Base-by-base conservation (phyloP, 23 tunicate species). In the Clavelina lepadiformis region DNA sequence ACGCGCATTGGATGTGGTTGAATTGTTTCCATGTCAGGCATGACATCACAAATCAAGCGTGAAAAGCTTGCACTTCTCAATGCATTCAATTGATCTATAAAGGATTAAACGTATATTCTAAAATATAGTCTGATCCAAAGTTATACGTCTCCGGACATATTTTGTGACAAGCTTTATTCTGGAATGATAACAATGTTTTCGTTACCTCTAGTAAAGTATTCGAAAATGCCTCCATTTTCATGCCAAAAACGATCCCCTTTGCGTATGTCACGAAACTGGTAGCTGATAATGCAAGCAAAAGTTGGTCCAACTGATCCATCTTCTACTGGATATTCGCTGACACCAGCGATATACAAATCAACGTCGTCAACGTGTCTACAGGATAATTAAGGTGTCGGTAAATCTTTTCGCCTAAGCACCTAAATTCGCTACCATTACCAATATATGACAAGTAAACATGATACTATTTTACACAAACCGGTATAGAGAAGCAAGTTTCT, bases 301-400 rank as follows among this genome's bases (percentile, higher is more conserved):
- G 89, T 91, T 13, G 98, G 98, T 23, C 98, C 98, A 46, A 91
- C 71, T 2, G 56, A 52, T 1, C 86, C 98, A 36, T 72, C 98
- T 20, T 46, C 57, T 20, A 69, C 79, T 11, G 79, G 73, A 18
- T 46, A 30, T 55, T 91, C 98, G 3, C 91, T 59, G 49, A 91
- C 49, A 18, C 89, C 89, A 26, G 84, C 98, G 45, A 81, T 66
- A 65, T 68, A 91, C 59, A 91, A 53, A 47, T 91, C 98, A 46
- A 91, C 71, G 30, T 91, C 98, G 33, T 81, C 79, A 8, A 91
- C 98, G 47, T 74, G 58, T 26, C 95, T 86, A 61, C 2, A 33
- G 3, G 13, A 8, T 8, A 7, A 41, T 41, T 41, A 41, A 8
- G 13, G 11, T 41, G 11, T 41, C n/a, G n/a, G n/a, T n/a, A n/a